phyloP scores from a whole-genome alignment of 2,888 invertebrate genomes.

The Eumerus sabulonum region DNA sequence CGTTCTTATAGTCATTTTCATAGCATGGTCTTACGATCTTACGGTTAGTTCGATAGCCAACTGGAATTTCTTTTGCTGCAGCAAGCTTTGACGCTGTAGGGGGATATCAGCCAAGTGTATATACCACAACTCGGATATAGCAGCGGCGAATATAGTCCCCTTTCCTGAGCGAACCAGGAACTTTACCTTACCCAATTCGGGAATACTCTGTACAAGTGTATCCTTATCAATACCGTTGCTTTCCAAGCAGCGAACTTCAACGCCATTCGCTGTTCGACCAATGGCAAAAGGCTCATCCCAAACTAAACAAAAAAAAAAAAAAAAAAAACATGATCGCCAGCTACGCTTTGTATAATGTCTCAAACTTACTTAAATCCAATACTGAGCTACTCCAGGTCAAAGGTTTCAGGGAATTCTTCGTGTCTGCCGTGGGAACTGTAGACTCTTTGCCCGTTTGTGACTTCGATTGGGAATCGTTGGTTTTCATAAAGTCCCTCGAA shows the following conservation, averaged over 20 bases:
- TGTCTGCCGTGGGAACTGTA: constrained; percentile 65
- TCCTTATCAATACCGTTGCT: constrained; percentile 83
- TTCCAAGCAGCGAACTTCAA: constrained; percentile 93
- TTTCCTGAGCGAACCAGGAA: constrained; percentile 86
- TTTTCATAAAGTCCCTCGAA: constrained; percentile 81
- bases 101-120: constrained; percentile 89
- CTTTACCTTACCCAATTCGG: constrained; percentile 86
- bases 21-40: constrained; percentile 74
- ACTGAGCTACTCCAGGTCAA: constrained; percentile 76
- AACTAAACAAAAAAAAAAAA: constrained; percentile 80
- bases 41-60: constrained; percentile 94
- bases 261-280: constrained; percentile 88
- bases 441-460: constrained; percentile 62
- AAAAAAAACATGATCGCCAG: constrained; percentile 14
- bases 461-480: constrained; percentile 69
- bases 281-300: constrained; percentile 97
- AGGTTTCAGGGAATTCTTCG: constrained; percentile 70
- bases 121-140: constrained; percentile 93
- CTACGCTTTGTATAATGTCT: no score
- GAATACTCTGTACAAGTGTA: constrained; percentile 86
- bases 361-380: constrained; percentile 73
- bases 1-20: background rate
- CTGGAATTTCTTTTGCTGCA: constrained; percentile 95
- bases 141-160: constrained; percentile 92
- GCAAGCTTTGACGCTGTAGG: constrained; percentile 89